A percentile compares a stretch with the other conserved stretches of the same genome.
Evolutionary conservation across 30 jellyfish, hydroid and myxozoan species (phyloP).

Genomic region (Pseudorhiza aurosa): DNA sequence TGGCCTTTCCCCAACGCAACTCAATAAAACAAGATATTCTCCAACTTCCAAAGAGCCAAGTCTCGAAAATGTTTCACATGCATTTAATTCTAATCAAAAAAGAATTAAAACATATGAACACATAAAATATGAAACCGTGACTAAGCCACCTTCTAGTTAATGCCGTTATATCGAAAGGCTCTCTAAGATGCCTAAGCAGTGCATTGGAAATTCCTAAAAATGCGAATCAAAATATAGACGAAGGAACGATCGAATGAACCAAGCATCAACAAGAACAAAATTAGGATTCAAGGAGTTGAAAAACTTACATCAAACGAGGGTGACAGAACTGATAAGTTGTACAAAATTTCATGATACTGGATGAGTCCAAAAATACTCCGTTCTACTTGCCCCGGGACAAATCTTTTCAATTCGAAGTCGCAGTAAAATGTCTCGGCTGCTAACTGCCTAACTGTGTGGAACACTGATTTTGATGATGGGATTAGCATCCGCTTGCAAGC

Average conservation of each 20-base stretch:
- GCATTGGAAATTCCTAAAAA: too few relatives aligned
- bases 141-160: too few relatives aligned
- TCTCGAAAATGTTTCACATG: too few relatives aligned
- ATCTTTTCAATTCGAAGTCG: not conserved
- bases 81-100: not conserved
- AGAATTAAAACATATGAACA: too few relatives aligned
- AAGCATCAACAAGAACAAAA: too few relatives aligned
- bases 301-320: not conserved
- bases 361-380: not conserved
- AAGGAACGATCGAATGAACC: too few relatives aligned
- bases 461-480: constrained; percentile 8
- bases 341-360: not conserved
- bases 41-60: not conserved
- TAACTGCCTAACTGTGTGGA: not conserved
- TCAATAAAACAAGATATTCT: not conserved
- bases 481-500: not conserved
- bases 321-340: not conserved
- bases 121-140: too few relatives aligned
- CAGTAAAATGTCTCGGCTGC: constrained; percentile 28
- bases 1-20: too few relatives aligned
- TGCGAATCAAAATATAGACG: too few relatives aligned
- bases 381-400: constrained; percentile 20
- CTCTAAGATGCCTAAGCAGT: not conserved
- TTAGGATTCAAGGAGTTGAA: too few relatives aligned
- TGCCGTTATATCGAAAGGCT: not conserved